phyloP scores from a whole-genome alignment of 2,888 invertebrate species.

The Aplocera efformata region DNA sequence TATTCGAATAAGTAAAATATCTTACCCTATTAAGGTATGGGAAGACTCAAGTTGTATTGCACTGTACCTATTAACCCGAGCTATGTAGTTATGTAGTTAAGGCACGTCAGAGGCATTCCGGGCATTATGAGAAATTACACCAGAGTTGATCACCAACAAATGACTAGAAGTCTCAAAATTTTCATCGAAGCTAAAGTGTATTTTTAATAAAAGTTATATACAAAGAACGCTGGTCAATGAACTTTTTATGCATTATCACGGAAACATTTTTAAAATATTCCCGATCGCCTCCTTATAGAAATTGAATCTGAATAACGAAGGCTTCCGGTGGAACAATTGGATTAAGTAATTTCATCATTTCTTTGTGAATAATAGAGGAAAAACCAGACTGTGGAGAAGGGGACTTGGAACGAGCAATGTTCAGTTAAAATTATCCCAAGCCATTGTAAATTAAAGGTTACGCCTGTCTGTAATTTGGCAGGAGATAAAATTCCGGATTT shows the following conservation, averaged over 20 bases:
- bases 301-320: conserved; percentile 38
- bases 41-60: too few species aligned
- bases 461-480: conserved; percentile 17
- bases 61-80: too few species aligned
- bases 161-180: too few species aligned
- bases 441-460: conserved; percentile 19
- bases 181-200: too few species aligned
- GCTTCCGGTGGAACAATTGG: conserved; percentile 37
- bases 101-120: too few species aligned
- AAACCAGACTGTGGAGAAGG: conserved; percentile 23
- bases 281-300: conserved; percentile 19
- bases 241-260: neutral
- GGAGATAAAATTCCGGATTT: conserved; percentile 4
- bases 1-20: too few species aligned
- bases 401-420: conserved; percentile 10
- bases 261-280: conserved; percentile 1
- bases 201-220: too few species aligned
- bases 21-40: too few species aligned
- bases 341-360: conserved; percentile 42
- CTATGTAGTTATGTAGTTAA: too few species aligned
- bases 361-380: conserved; percentile 33
- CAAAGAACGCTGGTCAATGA: neutral
- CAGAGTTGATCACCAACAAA: too few species aligned
- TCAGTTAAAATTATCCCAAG: conserved; percentile 16
- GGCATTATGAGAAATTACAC: too few species aligned